Evolutionary conservation across 2,113 vertebrate genomes (phyloP).

Genomic region (Heliornis fulica): DNA sequence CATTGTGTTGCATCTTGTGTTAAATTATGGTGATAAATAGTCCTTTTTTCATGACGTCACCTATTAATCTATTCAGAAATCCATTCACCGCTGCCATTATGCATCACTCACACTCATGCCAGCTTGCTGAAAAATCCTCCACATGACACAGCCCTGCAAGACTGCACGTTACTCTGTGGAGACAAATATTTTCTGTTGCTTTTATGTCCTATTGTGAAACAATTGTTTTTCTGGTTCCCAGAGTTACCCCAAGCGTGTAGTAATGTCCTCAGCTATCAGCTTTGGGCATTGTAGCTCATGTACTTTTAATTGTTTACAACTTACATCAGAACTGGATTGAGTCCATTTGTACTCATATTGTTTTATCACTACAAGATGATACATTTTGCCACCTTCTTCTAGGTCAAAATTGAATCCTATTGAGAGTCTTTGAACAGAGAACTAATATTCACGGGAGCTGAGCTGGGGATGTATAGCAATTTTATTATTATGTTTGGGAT

Average conservation of each 20-base stretch:
- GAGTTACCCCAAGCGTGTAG: conserved; percentile 69
- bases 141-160: conserved; percentile 44
- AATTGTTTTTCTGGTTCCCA: conserved; percentile 67
- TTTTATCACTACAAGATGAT: conserved; percentile 67
- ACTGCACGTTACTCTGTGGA: conserved; percentile 37
- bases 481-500: conserved; percentile 73
- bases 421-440: conserved; percentile 70
- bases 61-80: conserved; percentile 79
- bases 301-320: conserved; percentile 77
- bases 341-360: conserved; percentile 69
- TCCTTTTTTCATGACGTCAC: conserved; percentile 75
- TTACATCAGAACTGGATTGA: conserved; percentile 66
- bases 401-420: conserved; percentile 72
- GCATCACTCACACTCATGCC: conserved; percentile 70
- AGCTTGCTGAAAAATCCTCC: conserved; percentile 56
- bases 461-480: conserved; percentile 70
- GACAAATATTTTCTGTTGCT: conserved; percentile 68
- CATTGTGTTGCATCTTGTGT: conserved; percentile 73
- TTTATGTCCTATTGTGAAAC: conserved; percentile 72
- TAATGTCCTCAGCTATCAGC: conserved; percentile 67
- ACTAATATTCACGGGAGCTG: conserved; percentile 72
- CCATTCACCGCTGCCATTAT: conserved; percentile 69
- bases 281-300: conserved; percentile 66
- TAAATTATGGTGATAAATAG: conserved; percentile 82
- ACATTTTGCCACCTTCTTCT: conserved; percentile 75